Evolutionary conservation across 2,888 invertebrate species (phyloP).

Genomic region (Alsophila aescularia): DNA sequence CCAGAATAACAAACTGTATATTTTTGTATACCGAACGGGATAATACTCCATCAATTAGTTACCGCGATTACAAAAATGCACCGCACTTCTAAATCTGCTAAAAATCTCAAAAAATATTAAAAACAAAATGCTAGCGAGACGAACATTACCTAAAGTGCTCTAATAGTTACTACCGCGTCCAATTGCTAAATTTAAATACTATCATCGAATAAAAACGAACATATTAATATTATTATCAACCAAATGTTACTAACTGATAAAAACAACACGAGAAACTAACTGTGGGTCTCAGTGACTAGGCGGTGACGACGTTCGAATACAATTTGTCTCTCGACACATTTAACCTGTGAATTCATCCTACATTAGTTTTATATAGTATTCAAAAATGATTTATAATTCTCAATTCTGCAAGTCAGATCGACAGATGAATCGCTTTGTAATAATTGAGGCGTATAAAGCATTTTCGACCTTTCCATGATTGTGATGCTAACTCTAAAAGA

Average conservation of each 20-base stretch:
- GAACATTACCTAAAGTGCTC: slow-evolving; percentile 77
- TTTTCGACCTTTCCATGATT: slow-evolving; percentile 66
- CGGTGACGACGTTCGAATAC: slow-evolving; percentile 69
- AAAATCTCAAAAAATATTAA: slow-evolving; percentile 71
- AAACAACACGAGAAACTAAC: slow-evolving; percentile 72
- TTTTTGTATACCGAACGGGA: slow-evolving; percentile 77
- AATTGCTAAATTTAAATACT: slow-evolving; percentile 69
- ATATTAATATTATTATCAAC: slow-evolving; percentile 68
- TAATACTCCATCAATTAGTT: slow-evolving; percentile 77
- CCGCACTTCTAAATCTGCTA: slow-evolving; percentile 50
- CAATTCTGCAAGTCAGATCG: slow-evolving; percentile 55
- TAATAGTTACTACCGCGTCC: slow-evolving; percentile 81
- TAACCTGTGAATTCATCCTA: slow-evolving; percentile 49
- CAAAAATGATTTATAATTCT: slow-evolving; percentile 75
- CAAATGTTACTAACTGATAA: slow-evolving; percentile 75
- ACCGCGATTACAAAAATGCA: slow-evolving; percentile 44
- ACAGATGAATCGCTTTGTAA: slow-evolving; percentile 51
- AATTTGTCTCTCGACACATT: slow-evolving; percentile 57
- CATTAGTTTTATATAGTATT: slow-evolving; percentile 41
- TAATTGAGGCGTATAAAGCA: slow-evolving; percentile 70
- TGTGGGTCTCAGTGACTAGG: slow-evolving; percentile 84
- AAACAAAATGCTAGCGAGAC: slow-evolving; percentile 79
- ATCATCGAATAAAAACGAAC: slow-evolving; percentile 78
- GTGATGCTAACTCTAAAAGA: slow-evolving; percentile 52
- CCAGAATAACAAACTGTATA: slow-evolving; percentile 82